These are phyloP conservation scores for Charina bottae DNA, from an alignment of 2,113 vertebrate genomes.

Conservation along the genomic window DNA sequence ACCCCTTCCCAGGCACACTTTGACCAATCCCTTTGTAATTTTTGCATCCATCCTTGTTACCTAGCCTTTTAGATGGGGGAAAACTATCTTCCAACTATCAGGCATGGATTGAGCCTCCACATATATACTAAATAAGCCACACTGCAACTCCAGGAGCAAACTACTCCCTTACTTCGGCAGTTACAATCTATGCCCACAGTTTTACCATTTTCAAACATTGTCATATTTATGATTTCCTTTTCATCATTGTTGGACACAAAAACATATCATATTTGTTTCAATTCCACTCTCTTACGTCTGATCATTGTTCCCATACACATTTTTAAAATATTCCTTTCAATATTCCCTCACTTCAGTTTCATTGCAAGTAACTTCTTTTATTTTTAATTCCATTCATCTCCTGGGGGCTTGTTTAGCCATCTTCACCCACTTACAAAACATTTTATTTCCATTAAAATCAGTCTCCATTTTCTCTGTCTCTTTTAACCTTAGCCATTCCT, in stretches of 20 bases:
- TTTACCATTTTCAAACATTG: background rate
- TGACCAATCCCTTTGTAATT: background rate
- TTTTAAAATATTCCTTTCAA: background rate
- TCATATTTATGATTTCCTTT: background rate
- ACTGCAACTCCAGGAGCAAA: background rate
- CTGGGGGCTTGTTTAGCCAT: background rate
- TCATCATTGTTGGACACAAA: background rate
- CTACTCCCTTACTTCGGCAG: background rate
- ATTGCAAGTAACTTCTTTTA: background rate
- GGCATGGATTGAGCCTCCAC: background rate
- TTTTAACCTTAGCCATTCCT: background rate
- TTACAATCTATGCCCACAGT: background rate
- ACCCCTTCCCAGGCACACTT: background rate
- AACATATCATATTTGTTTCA: background rate
- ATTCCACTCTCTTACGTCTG: background rate
- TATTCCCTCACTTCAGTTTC: background rate
- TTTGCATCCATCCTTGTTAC: background rate
- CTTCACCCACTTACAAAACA: background rate
- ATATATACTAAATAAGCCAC: background rate
- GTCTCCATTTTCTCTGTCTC: background rate
- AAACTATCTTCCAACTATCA: background rate
- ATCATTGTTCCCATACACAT: background rate
- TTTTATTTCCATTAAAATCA: background rate
- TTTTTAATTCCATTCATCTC: background rate
- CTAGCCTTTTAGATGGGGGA: background rate